Base-by-base conservation (phyloP, 2,888 invertebrate species). In the Calameuta idolon region DNA sequence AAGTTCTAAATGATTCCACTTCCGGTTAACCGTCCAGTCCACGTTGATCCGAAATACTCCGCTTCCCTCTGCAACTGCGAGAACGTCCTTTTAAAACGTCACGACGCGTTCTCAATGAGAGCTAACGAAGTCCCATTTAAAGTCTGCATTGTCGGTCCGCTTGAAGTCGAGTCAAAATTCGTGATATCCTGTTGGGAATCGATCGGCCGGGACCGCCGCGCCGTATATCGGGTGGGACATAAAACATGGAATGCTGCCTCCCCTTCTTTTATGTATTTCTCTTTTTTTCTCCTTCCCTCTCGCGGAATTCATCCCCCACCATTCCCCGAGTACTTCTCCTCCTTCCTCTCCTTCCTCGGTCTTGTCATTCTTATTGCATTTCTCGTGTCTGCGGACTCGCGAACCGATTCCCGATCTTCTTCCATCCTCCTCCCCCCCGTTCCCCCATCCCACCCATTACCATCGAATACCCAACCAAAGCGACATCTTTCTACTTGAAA, bases 61-160 rank as follows among this genome's bases (percentile, higher is more conserved):
- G 9, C 23, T 0, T 0, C 0, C 9, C 9, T 55, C 23, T 23
- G 9, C 0, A 23, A 23, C 9, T 1, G 2, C 2, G 23, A 9
- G 23, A 23, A 23, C 1, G 55, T 55, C 23, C 55, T 55, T 55
- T 55, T 23, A 0, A 55, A 55, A 55, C 5, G 55, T 23, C 55
- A 55, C 55, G 23, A 55, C 23, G 15, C 23, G 55, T 55, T 23
- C 9, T 55, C 55, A 55, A 55, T 55, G 23, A 55, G 55, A 23
- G 55, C 55, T 55, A 55, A 55, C 55, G 55, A 55, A 55, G 55
- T 55, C 55, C 55, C 55, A 55, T 55, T 55, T 55, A 55, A 23
- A 55, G 23, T 23, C 23, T 2, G 55, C 9, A 55, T 55, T 55
- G 55, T 55, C 55, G 55, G 55, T 23, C 23, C 55, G 23, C 55